Evolutionary conservation across 2,113 vertebrate species (phyloP), one percentile per base, ranked within the genome.

Genomic region (Noctilio leporinus): DNA sequence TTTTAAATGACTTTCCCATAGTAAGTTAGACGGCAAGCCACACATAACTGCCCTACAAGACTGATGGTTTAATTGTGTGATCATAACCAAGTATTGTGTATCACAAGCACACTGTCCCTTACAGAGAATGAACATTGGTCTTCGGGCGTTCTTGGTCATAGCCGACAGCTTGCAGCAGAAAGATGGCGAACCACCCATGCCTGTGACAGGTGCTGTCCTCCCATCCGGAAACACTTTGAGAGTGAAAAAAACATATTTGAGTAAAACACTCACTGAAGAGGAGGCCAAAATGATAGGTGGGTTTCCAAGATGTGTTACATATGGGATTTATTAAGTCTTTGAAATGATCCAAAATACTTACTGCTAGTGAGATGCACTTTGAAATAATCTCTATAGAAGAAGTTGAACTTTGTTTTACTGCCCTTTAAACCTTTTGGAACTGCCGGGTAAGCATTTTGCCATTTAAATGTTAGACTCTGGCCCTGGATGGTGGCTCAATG

Each of bases 171-270:
- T 99, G 95, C 99, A 99, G 94, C 99, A 99, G 96, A 99, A 99
- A 96, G 99, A 99, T 15, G 99, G 99, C 4, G 99, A 99, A 82
- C 99, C 99, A 7, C 99, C 99, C n/a, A 99, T 99, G 99, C 99
- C 99, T 1, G 99, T 99, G 95, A 99, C 99, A 1, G 99, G 99
- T 91, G 99, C 99, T 47, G 99, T 99, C 53, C 98, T 99, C 80
- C 99, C 99, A 11, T 99, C 99, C 59, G 99, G 99, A 97, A 99
- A 99, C 98, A 99, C 99, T 0, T 96, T 99, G 78, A 99, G 99
- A 97, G 99, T 99, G 96, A 99, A 99, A 98, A 99, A 99, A 98
- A 99, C 99, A 0, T 99, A 99, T 90, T 98, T 99, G 96, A 99
- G 99, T 98, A 99, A 99, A 98, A 99, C 99, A 2, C 99, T 99